Evolutionary conservation across 2,888 invertebrate genomes (phyloP).

Genomic region (Drosophila suboccidentalis): DNA sequence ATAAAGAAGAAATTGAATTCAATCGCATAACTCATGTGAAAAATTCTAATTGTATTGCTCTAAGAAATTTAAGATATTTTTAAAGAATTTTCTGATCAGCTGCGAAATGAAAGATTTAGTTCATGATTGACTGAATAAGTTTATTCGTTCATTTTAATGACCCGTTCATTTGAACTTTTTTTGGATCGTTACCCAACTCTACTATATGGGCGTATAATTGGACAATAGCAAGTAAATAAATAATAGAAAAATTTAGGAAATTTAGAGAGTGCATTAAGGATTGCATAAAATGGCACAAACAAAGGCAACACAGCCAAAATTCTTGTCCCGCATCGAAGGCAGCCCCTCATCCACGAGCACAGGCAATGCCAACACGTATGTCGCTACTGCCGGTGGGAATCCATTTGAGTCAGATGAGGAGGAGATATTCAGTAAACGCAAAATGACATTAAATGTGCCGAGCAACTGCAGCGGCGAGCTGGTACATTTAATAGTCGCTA

Average conservation of each 20-base stretch:
- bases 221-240: conserved; percentile 12
- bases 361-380: conserved; percentile 23
- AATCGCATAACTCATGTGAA: no score
- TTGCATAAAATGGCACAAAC: conserved; percentile 52
- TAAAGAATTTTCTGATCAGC: no score
- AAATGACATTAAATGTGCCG: conserved; percentile 92
- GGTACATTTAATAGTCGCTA: conserved; percentile 92
- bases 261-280: background rate
- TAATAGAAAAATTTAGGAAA: background rate
- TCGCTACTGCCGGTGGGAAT: conserved; percentile 47
- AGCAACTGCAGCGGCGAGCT: conserved; percentile 88
- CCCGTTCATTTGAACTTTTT: no score
- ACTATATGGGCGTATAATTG: conserved; percentile 52
- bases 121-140: no score
- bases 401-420: conserved; percentile 85
- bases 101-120: no score
- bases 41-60: no score
- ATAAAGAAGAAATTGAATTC: no score
- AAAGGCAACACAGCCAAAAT: conserved; percentile 75
- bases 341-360: background rate
- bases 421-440: conserved; percentile 94
- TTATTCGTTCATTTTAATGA: no score
- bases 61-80: no score
- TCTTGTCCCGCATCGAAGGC: conserved; percentile 61
- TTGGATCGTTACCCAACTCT: no score